These are phyloP conservation scores for roundworm (Caenorhabditis elegans) DNA, from an alignment of 1,140 invertebrate species.

Conservation along the genomic window WBcel235 BX284605.5:6538001-6538500, in stretches of 20 bases:
- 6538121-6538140: too few species aligned
- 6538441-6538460: neutral
- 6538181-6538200: too few species aligned
- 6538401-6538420: constrained; percentile 12
- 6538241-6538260: too few species aligned
- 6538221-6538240: too few species aligned
- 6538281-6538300: neutral
- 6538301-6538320: too few species aligned
- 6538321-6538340: neutral
- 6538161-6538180: too few species aligned
- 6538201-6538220: too few species aligned
- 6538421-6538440: neutral
- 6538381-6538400: neutral
- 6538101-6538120: too few species aligned
- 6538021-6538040: constrained; percentile 12
- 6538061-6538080: neutral
- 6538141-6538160: too few species aligned
- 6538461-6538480: neutral
- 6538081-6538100: too few species aligned
- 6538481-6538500: neutral
- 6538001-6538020: neutral
- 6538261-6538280: neutral
- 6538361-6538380: constrained; percentile 1
- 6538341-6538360: neutral
- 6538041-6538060: neutral